Conservation (phyloP, 2,888 invertebrate species). For the Drosophila maculinotata region DNA sequence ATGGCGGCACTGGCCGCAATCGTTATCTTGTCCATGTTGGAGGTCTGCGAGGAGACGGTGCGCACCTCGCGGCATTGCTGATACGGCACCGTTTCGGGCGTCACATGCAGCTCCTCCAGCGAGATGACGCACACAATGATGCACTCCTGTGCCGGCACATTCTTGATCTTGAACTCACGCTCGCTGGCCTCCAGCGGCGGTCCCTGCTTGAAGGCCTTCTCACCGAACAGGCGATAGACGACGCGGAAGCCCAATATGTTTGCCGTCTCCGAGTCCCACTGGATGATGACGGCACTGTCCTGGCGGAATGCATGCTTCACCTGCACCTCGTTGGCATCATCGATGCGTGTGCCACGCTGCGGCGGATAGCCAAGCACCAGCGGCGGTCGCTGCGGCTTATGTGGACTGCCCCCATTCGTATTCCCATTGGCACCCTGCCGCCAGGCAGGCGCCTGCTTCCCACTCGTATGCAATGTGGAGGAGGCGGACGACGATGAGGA, state of each 20-base stretch:
- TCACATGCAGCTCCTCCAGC: slow-evolving; percentile 94
- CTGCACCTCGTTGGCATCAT: slow-evolving; percentile 91
- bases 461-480: slow-evolving; percentile 50
- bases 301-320: slow-evolving; percentile 93
- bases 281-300: slow-evolving; percentile 94
- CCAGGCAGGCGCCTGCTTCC: slow-evolving; percentile 81
- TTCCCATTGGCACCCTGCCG: slow-evolving; percentile 73
- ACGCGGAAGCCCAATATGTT: slow-evolving; percentile 96
- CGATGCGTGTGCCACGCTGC: slow-evolving; percentile 88
- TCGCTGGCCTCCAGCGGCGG: slow-evolving; percentile 95
- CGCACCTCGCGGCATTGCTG: slow-evolving; percentile 95
- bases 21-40: slow-evolving; percentile 97
- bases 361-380: slow-evolving; percentile 90
- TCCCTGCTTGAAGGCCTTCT: slow-evolving; percentile 95
- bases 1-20: slow-evolving; percentile 97
- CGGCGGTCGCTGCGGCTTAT: slow-evolving; percentile 88
- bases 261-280: slow-evolving; percentile 95
- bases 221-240: slow-evolving; percentile 95
- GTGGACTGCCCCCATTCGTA: slow-evolving; percentile 68
- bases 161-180: slow-evolving; percentile 96
- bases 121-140: slow-evolving; percentile 97
- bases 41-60: slow-evolving; percentile 92
- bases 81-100: slow-evolving; percentile 93
- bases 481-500: slow-evolving; percentile 12
- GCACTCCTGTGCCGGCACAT: slow-evolving; percentile 96